phyloP scores from a whole-genome alignment of 2,888 invertebrate genomes.

The Venusia cambrica region DNA sequence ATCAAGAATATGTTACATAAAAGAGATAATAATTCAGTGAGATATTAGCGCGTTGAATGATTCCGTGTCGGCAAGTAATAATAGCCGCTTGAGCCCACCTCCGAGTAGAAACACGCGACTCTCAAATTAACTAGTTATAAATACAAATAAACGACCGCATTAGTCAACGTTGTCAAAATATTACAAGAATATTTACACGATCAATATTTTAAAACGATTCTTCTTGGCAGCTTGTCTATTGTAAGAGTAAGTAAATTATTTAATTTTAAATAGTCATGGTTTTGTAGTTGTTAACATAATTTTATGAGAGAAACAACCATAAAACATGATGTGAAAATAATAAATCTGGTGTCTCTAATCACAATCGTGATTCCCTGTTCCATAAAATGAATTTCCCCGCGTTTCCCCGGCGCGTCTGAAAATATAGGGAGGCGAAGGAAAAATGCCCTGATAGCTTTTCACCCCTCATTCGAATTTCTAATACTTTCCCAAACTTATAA shows the following conservation, averaged over 20 bases:
- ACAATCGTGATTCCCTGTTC: conserved; percentile 13
- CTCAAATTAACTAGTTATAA: conserved; percentile 72
- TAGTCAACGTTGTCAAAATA: conserved; percentile 78
- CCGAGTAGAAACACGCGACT: conserved; percentile 60
- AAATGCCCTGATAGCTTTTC: conserved; percentile 74
- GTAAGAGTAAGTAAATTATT: too few relatives aligned
- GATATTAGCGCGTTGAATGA: conserved; percentile 73
- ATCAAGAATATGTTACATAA: conserved; percentile 65
- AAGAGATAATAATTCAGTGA: conserved; percentile 65
- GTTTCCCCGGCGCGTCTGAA: conserved; percentile 33
- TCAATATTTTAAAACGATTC: conserved; percentile 32
- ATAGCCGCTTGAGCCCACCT: conserved; percentile 63
- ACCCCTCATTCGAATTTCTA: conserved; percentile 77
- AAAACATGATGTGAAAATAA: conserved; percentile 13
- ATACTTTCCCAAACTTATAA: conserved; percentile 79
- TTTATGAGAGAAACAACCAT: conserved; percentile 2
- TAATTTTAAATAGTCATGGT: too few relatives aligned
- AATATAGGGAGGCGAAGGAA: conserved; percentile 51
- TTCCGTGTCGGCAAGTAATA: conserved; percentile 73
- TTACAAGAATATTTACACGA: conserved; percentile 60
- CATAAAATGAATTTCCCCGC: conserved; percentile 20
- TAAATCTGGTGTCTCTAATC: neutral
- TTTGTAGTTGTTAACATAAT: conserved; percentile 5
- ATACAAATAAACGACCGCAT: conserved; percentile 77
- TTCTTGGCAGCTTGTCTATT: conserved; percentile 21